Base-by-base conservation (phyloP, 2,797 vertebrate genomes). In the Microctenopoma lineatum region DNA sequence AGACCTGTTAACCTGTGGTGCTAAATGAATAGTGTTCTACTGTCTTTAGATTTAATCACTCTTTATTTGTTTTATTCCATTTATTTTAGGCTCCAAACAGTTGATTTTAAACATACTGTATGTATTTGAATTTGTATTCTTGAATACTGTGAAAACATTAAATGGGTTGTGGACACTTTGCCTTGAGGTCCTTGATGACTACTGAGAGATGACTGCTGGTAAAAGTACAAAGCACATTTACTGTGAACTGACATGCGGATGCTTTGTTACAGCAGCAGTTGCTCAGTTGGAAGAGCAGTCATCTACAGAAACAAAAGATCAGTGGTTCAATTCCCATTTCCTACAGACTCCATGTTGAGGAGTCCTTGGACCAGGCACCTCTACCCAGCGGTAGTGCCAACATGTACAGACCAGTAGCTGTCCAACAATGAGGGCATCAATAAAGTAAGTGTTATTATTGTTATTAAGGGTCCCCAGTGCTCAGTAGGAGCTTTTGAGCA, bases 21-120 rank as follows among this genome's bases (percentile, higher is more conserved):
- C 13, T 65, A 5, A 5, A 32, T 6, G 6, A 5, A 32, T 6
- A 32, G 29, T 32, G 29, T 32, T 32, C 7, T 32, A 32, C 29
- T 32, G 29, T 32, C 29, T 7, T 29, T 29, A 29, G 27, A 16
- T 52, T 52, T 18, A 66, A 48, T 29, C 36, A 29, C 53, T 66
- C 27, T 48, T 80, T 42, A 61, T 74, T 57, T 39, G 36, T 72
- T 73, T 70, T 61, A 63, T 81, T 69, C 73, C 57, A 75, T 71
- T 56, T 41, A 5, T 45, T 45, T 45, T 45, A 18, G 6, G 41
- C 4, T 44, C 6, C 5, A 45, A 45, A 2, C 1, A 7, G 16
- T 16, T n/a, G 1, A 45, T 3, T 45, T 45, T 38, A 2, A 38
- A 11, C 12, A 11, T 32, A 32, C 7, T 32, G 29, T 7, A 32